Evolutionary conservation across 2,888 invertebrate genomes (phyloP).

Genomic region (Cepaea hortensis): DNA sequence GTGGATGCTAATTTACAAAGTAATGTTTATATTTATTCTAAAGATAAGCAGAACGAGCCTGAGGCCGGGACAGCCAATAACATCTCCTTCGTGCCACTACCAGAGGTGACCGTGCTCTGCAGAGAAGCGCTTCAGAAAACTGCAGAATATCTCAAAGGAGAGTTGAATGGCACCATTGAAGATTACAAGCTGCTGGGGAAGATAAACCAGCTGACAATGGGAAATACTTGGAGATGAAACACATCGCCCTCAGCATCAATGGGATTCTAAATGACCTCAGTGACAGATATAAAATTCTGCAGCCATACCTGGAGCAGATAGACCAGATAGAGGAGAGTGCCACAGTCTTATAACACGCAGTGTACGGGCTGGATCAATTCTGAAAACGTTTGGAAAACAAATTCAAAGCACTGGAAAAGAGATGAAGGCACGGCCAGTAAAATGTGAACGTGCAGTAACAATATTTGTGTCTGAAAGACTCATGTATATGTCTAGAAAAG

Average conservation of each 20-base stretch:
- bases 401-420: conserved; percentile 65
- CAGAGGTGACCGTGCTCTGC: conserved; percentile 90
- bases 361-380: conserved; percentile 93
- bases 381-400: conserved; percentile 85
- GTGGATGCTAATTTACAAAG: background rate
- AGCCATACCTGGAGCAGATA: conserved; percentile 92
- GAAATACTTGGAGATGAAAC: conserved; percentile 94
- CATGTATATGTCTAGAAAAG: too few relatives aligned
- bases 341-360: conserved; percentile 92
- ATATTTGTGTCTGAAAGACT: background rate
- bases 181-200: conserved; percentile 95
- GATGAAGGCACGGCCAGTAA: conserved; percentile 51
- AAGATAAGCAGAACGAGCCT: conserved; percentile 14
- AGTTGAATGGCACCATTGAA: conserved; percentile 87
- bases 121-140: conserved; percentile 94
- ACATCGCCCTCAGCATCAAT: conserved; percentile 85
- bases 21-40: background rate
- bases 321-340: conserved; percentile 96
- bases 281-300: conserved; percentile 86
- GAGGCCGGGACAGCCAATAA: background rate
- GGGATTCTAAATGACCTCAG: conserved; percentile 88
- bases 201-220: conserved; percentile 91
- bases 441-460: conserved; percentile 12
- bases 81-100: conserved; percentile 57
- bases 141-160: conserved; percentile 92